Evolutionary conservation across 2,888 invertebrate genomes (phyloP).

Genomic region (Stratiomys singularior): DNA sequence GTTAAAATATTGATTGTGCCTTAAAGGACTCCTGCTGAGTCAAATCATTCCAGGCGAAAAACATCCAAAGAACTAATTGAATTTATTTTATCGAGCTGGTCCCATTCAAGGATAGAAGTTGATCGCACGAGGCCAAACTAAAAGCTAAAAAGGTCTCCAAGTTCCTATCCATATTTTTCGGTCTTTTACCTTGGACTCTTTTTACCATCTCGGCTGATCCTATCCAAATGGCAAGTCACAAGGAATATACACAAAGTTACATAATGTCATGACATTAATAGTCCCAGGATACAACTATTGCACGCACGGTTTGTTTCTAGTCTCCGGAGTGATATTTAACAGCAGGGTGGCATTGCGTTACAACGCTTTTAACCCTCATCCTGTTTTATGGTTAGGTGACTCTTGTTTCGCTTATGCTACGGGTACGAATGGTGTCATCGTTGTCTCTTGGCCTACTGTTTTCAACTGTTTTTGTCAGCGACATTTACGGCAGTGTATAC

Average conservation of each 20-base stretch:
- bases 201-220: not conserved
- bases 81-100: constrained; percentile 17
- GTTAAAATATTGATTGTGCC: not conserved
- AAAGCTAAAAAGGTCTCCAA: constrained; percentile 6
- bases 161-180: not conserved
- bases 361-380: constrained; percentile 49
- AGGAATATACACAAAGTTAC: constrained; percentile 29
- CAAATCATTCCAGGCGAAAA: not conserved
- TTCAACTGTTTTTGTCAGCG: constrained; percentile 36
- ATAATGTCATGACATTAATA: constrained; percentile 44
- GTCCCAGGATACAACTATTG: constrained; percentile 39
- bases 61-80: constrained; percentile 29
- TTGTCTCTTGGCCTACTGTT: constrained; percentile 8
- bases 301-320: constrained; percentile 43
- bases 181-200: not conserved
- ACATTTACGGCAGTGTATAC: constrained; percentile 16
- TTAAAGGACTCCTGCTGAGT: not conserved
- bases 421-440: not conserved
- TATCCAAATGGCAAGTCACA: not conserved
- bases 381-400: constrained; percentile 50
- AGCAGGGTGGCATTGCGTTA: constrained; percentile 50
- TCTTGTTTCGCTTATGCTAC: constrained; percentile 2
- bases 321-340: constrained; percentile 55
- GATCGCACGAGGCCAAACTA: not conserved
- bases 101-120: not conserved